Conservation (phyloP, 2,888 invertebrate genomes). For the Amblyjoppa fuscipennis region DNA sequence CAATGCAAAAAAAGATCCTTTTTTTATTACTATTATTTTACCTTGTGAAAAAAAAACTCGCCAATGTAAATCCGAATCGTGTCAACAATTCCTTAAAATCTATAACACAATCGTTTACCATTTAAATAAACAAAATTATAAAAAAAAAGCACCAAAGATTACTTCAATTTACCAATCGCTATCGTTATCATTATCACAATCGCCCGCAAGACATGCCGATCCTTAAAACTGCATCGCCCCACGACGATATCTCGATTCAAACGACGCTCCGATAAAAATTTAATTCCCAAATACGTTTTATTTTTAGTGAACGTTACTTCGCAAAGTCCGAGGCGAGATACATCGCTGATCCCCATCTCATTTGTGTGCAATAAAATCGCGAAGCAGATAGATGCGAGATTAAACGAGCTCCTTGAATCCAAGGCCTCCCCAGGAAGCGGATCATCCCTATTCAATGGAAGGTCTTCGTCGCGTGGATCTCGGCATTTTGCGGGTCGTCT, state of each 20-base stretch:
- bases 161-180: no score
- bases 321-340: not conserved
- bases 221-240: not conserved
- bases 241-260: not conserved
- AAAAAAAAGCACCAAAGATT: not conserved
- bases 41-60: not conserved
- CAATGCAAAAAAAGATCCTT: not conserved
- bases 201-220: no score
- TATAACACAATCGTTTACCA: not conserved
- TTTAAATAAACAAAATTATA: not conserved
- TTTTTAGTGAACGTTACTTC: not conserved
- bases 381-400: constrained; percentile 7
- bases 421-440: constrained; percentile 26
- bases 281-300: not conserved
- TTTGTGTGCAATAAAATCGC: constrained; percentile 23
- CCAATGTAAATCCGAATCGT: not conserved
- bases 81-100: not conserved
- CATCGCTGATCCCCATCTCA: not conserved
- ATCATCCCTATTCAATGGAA: constrained; percentile 44
- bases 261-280: not conserved
- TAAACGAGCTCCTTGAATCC: constrained; percentile 13
- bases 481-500: constrained; percentile 42
- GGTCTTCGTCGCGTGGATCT: constrained; percentile 56
- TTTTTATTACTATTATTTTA: no score
- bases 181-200: no score